Evolutionary conservation across 2,888 invertebrate genomes (phyloP).

Genomic region (Dexiosoma caninum): DNA sequence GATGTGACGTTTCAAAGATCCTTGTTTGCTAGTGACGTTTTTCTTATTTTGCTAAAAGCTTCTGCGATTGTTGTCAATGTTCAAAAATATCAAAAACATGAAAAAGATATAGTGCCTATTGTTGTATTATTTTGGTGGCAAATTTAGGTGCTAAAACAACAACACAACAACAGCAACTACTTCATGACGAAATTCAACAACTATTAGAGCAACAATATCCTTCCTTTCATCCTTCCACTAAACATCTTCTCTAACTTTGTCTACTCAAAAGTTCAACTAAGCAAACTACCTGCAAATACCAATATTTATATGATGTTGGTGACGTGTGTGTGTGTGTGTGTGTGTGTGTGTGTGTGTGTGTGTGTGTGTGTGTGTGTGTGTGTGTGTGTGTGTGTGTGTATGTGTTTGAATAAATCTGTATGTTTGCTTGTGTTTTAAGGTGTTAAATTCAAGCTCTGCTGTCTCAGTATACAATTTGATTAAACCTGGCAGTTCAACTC

Average conservation of each 20-base stretch:
- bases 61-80: slow-evolving; percentile 47
- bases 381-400: not conserved
- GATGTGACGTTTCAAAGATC: slow-evolving; percentile 75
- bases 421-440: slow-evolving; percentile 2
- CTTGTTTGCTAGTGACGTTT: slow-evolving; percentile 72
- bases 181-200: slow-evolving; percentile 33
- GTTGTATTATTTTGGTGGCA: slow-evolving; percentile 50
- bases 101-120: not conserved
- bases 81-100: not conserved
- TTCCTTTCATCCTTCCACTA: slow-evolving; percentile 1
- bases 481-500: slow-evolving; percentile 27
- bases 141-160: slow-evolving; percentile 39
- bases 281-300: slow-evolving; percentile 33
- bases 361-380: not conserved
- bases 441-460: slow-evolving; percentile 34
- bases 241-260: slow-evolving; percentile 30
- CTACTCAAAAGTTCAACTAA: slow-evolving; percentile 39
- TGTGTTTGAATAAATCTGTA: not conserved
- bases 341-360: not conserved
- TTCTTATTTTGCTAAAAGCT: slow-evolving; percentile 39
- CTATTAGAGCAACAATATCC: slow-evolving; percentile 27
- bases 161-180: not conserved
- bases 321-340: not conserved
- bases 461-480: slow-evolving; percentile 17
- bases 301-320: slow-evolving; percentile 25